phyloP scores from a whole-genome alignment of 2,113 vertebrate genomes.

The Strigops habroptila region DNA sequence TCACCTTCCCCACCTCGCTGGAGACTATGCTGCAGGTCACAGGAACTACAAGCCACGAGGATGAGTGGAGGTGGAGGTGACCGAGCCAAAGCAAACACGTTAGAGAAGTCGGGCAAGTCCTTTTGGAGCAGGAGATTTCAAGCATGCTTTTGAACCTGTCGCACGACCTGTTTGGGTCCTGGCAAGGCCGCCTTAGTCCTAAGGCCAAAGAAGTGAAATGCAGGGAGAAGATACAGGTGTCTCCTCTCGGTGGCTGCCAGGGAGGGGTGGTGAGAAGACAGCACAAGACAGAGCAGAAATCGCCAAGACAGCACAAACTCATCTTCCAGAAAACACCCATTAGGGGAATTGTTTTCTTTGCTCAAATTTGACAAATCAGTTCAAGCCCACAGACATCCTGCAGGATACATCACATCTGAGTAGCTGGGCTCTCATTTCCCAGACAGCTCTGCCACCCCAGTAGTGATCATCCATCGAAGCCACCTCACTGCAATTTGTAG shows the following conservation, averaged over 20 bases:
- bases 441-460: background rate
- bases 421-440: background rate
- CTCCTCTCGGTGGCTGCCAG: background rate
- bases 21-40: background rate
- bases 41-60: fast-evolving
- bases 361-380: background rate
- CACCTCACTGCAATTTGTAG: background rate
- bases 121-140: background rate
- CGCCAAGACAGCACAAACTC: background rate
- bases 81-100: background rate
- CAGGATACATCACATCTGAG: background rate
- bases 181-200: background rate
- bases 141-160: background rate
- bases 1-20: background rate
- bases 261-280: background rate
- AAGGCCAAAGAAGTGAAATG: background rate
- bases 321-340: background rate
- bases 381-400: background rate
- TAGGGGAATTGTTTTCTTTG: background rate
- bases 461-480: background rate
- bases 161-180: background rate
- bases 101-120: background rate
- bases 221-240: background rate
- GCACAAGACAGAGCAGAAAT: background rate
- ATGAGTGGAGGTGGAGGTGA: background rate